Conservation (phyloP, 1,140 invertebrate genomes). For the Phymorhynchus buccinoides region DNA sequence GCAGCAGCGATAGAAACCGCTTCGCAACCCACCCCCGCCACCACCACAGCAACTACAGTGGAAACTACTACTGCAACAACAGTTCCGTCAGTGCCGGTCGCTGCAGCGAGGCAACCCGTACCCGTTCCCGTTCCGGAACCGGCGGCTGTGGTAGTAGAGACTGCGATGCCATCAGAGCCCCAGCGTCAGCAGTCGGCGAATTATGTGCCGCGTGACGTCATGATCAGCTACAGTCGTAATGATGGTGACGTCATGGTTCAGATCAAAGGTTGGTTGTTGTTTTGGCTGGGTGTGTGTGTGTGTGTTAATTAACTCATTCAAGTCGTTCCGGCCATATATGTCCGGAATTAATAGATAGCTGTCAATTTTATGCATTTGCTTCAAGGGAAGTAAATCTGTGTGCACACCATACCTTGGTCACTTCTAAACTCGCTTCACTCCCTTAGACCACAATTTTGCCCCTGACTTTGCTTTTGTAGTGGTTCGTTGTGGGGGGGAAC, state of each 20-base stretch:
- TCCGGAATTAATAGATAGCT: too few relatives aligned
- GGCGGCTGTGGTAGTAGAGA: not conserved
- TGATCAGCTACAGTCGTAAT: slow-evolving; percentile 18
- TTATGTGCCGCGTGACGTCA: slow-evolving; percentile 20
- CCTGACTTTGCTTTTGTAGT: too few relatives aligned
- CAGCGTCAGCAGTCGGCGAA: not conserved
- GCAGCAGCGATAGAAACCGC: not conserved
- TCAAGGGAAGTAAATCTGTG: too few relatives aligned
- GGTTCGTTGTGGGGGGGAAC: too few relatives aligned
- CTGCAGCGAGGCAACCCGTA: not conserved
- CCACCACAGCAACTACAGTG: too few relatives aligned
- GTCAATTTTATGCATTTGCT: too few relatives aligned
- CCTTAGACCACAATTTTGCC: too few relatives aligned
- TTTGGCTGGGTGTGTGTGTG: not conserved
- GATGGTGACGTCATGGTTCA: not conserved
- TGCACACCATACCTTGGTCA: too few relatives aligned
- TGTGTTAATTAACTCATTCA: not conserved
- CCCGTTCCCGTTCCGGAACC: too few relatives aligned
- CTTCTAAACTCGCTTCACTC: too few relatives aligned
- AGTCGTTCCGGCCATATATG: not conserved
- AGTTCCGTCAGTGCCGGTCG: not conserved
- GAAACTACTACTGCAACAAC: not conserved
- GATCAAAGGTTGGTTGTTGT: not conserved
- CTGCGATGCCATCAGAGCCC: not conserved
- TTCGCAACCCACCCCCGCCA: not conserved